A percentile compares a stretch with the other conserved stretches of the same genome.
Evolutionary conservation across 1,140 invertebrate genomes (phyloP).

Genomic region (Macrosteles quadrilineatus): DNA sequence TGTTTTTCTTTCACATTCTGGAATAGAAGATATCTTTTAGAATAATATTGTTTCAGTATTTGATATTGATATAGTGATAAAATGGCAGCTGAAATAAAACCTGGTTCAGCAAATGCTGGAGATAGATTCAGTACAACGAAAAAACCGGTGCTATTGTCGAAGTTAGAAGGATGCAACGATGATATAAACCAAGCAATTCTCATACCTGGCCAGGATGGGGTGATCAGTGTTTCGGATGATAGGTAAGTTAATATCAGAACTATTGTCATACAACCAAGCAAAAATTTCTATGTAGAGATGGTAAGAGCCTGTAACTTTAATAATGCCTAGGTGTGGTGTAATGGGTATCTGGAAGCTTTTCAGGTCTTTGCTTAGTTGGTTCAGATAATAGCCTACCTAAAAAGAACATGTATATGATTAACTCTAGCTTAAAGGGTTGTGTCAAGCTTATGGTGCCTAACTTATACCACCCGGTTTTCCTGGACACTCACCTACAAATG

Average conservation of each 20-base stretch:
- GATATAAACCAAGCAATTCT: constrained; percentile 91
- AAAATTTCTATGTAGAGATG: background rate
- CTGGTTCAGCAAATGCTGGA: constrained; percentile 71
- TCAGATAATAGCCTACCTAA: too few species aligned
- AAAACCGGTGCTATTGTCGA: constrained; percentile 86
- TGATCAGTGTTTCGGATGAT: constrained; percentile 97
- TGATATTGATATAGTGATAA: too few species aligned
- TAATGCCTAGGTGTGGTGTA: background rate
- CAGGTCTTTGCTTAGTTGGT: background rate
- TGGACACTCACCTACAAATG: too few species aligned
- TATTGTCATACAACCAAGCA: constrained; percentile 33
- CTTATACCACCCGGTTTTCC: too few species aligned
- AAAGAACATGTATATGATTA: too few species aligned
- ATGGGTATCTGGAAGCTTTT: constrained; percentile 3
- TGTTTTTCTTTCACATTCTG: too few species aligned
- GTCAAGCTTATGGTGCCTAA: too few species aligned
- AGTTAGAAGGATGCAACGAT: constrained; percentile 90
- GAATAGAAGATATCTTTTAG: too few species aligned
- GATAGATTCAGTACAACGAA: constrained; percentile 78
- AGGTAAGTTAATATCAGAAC: constrained; percentile 64
- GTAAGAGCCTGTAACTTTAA: constrained; percentile 22
- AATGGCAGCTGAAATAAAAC: constrained; percentile 96
- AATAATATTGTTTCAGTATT: too few species aligned
- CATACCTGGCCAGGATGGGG: constrained; percentile 92
- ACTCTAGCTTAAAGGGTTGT: too few species aligned